Percentiles rank a stretch among this genome's conserved stretches.
These are phyloP conservation scores for Adela reaumurella DNA, from an alignment of 2,888 invertebrate genomes.

Conservation along the genomic window DNA sequence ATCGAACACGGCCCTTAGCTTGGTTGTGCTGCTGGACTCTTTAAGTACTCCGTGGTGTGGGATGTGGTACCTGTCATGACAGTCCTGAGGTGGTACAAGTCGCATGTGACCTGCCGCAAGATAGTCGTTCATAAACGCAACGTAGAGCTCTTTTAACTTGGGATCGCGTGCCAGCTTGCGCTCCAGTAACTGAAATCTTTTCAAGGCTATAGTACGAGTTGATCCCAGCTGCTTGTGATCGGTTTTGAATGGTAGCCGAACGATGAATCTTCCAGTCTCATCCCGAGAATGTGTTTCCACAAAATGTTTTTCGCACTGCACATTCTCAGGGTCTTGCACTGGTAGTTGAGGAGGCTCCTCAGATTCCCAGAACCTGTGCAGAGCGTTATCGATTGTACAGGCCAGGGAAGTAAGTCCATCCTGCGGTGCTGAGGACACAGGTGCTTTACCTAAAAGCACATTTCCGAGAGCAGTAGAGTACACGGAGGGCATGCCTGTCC, in stretches of 20 bases:
- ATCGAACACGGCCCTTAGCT: slow-evolving; percentile 9
- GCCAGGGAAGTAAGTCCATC: too few species aligned
- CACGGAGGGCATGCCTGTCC: not conserved
- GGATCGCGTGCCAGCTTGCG: not conserved
- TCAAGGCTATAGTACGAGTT: not conserved
- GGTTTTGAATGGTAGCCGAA: not conserved
- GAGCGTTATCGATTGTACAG: slow-evolving; percentile 3
- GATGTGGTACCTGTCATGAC: not conserved
- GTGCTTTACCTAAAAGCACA: slow-evolving; percentile 2
- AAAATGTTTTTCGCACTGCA: slow-evolving; percentile 7
- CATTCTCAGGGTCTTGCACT: slow-evolving; percentile 6
- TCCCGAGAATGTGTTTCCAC: slow-evolving; percentile 6
- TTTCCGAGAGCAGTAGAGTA: not conserved
- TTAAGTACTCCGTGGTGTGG: slow-evolving; percentile 10
- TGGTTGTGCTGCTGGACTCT: slow-evolving; percentile 4
- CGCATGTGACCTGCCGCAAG: not conserved
- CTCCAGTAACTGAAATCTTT: slow-evolving; percentile 5
- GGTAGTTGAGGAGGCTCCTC: slow-evolving; percentile 2
- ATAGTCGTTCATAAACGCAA: not conserved
- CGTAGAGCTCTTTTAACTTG: not conserved
- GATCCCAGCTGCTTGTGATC: not conserved
- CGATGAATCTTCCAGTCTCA: slow-evolving; percentile 4
- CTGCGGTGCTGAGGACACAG: too few species aligned
- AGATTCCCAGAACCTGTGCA: slow-evolving; percentile 5
- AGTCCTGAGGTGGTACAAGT: not conserved